Base-by-base conservation (phyloP, 1,140 invertebrate genomes). In the Zaprionus ornatus region DNA sequence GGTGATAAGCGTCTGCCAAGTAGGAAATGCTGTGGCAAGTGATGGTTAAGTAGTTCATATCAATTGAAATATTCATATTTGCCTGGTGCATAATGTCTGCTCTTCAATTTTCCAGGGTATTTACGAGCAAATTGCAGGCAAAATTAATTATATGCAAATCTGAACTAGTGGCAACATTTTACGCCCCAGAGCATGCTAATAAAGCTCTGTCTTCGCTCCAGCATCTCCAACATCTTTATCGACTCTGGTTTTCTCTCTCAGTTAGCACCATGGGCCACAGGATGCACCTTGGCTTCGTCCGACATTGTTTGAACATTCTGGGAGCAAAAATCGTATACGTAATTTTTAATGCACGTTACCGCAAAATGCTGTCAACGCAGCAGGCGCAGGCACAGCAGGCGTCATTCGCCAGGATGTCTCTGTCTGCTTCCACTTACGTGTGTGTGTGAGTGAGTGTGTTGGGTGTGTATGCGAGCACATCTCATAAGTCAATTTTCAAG, bases 401-500 rank as follows among this genome's bases (percentile, higher is more conserved):
- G 37, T 73, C 71, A 73, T 23, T 50, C 60, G 65, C 48, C 48
- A 40, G 23, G 52, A 63, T 50, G 52, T 74, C 72, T 63, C 66
- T 40, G 72, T 57, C 52, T 52, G 10, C 42, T 29, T 23, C 45
- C 57, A 45, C n/a, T 9, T 9, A 45, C n/a, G 3, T 5, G 15
- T 35, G 50, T 29, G 21, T 35, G 13, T 35, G n/a, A n/a, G 7
- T 54, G 25, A 9, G 56, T 52, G 6, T 19, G 17, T 45, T 62
- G 25, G 45, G 25, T 21, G 21, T 70, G 23, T 62, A 42, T 70
- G 32, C 52, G 45, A 35, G 60, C 54, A 64, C 60, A 75, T 63
- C 75, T 65, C 79, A 81, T 79, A 79, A 81, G 79, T 81, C 79
- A 81, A 81, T 81, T 81, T 81, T 79, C 73, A 81, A 81, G 77